Evolutionary conservation across 2,888 invertebrate species (phyloP).

Genomic region (Cryptocheilus praepositus): DNA sequence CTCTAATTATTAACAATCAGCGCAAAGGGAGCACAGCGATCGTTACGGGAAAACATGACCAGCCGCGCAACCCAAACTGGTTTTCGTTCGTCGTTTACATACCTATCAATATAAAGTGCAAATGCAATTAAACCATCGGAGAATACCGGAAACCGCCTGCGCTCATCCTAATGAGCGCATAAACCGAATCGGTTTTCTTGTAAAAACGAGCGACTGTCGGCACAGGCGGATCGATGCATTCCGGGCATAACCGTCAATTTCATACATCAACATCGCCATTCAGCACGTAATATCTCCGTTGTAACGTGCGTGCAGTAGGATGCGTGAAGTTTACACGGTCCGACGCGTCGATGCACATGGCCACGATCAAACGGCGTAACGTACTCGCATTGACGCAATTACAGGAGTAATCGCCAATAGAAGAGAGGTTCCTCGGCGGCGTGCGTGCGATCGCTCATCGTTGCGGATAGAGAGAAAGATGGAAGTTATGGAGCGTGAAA

Average conservation of each 20-base stretch:
- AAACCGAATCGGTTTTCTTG: no score
- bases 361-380: conserved; percentile 55
- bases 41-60: no score
- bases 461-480: conserved; percentile 6
- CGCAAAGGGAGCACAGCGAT: no score
- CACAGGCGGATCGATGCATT: neutral
- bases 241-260: neutral
- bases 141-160: neutral
- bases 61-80: neutral
- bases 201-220: no score
- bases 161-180: no score
- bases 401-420: conserved; percentile 41
- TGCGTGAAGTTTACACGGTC: conserved; percentile 55
- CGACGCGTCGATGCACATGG: conserved; percentile 47
- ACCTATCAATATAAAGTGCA: neutral
- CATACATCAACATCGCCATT: conserved; percentile 2
- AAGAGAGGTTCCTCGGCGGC: conserved; percentile 27
- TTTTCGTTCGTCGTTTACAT: neutral
- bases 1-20: no score
- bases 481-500: conserved; percentile 1
- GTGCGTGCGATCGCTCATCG: conserved; percentile 17
- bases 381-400: conserved; percentile 46
- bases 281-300: conserved; percentile 23
- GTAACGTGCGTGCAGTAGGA: conserved; percentile 23
- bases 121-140: neutral